These are phyloP conservation scores for Alloscopus bannaensis DNA, from an alignment of 2,888 invertebrate genomes.

Conservation along the genomic window DNA sequence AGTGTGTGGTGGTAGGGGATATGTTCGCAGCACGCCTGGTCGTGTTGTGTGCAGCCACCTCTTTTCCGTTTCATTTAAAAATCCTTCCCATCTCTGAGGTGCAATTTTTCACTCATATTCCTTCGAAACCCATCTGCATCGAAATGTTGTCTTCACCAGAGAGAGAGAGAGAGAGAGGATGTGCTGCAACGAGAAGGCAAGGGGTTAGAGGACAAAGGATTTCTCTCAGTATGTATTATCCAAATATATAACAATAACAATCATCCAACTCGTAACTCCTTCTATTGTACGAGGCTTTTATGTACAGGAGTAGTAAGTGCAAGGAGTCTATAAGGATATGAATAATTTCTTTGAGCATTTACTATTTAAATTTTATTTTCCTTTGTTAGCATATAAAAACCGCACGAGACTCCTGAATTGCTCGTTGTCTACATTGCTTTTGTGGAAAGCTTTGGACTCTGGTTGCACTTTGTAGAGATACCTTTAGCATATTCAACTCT, in stretches of 20 bases:
- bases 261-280: too few relatives aligned
- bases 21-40: constrained; percentile 37
- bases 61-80: constrained; percentile 65
- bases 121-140: constrained; percentile 55
- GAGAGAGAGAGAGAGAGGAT: background rate
- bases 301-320: too few relatives aligned
- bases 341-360: too few relatives aligned
- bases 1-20: constrained; percentile 14
- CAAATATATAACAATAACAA: constrained; percentile 47
- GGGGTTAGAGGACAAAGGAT: constrained; percentile 21
- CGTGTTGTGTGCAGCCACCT: constrained; percentile 22
- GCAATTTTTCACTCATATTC: constrained; percentile 66
- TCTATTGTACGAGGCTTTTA: background rate
- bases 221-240: constrained; percentile 9
- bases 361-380: too few relatives aligned
- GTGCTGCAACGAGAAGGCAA: background rate
- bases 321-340: too few relatives aligned
- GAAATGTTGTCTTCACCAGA: constrained; percentile 47
- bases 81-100: constrained; percentile 62
- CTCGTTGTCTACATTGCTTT: too few relatives aligned
- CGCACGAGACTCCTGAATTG: too few relatives aligned
- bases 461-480: too few relatives aligned
- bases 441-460: too few relatives aligned
- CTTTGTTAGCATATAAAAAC: too few relatives aligned
- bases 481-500: too few relatives aligned